Evolutionary conservation across 2,113 vertebrate species (phyloP).

Genomic region (Chamaea fasciata): DNA sequence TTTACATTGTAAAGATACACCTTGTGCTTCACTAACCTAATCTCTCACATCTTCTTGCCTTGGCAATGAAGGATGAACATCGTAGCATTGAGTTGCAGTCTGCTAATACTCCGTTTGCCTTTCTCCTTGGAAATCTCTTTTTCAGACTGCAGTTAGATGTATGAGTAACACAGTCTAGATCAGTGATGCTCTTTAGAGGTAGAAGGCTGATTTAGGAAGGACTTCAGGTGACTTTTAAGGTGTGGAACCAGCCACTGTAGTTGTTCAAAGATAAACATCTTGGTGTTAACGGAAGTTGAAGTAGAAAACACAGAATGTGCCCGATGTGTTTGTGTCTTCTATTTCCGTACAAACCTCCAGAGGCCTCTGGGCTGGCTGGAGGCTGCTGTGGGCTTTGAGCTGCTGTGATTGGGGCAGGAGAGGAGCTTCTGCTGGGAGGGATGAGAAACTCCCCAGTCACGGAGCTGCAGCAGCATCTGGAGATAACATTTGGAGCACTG

Average conservation of each 20-base stretch:
- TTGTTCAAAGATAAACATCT: neutral
- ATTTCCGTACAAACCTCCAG: neutral
- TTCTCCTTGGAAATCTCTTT: neutral
- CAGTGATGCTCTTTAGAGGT: neutral
- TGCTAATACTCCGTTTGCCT: fast-evolving
- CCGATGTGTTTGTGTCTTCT: neutral
- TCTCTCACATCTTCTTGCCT: neutral
- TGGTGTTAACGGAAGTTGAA: neutral
- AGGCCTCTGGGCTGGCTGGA: neutral
- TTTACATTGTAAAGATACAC: neutral
- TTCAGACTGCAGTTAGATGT: neutral
- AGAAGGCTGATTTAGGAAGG: neutral
- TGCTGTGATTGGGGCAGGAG: neutral
- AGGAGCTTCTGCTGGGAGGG: neutral
- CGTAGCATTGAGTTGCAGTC: fast-evolving
- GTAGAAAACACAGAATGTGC: neutral
- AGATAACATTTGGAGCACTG: neutral
- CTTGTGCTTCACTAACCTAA: neutral
- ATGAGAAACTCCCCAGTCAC: neutral
- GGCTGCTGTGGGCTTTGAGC: neutral
- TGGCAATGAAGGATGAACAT: neutral
- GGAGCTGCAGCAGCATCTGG: neutral
- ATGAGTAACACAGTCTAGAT: neutral
- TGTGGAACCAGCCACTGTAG: neutral
- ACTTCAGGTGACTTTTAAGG: neutral